A percentile compares a stretch with the other conserved stretches of the same genome.
phyloP scores from a whole-genome alignment of 2,797 vertebrate species.

The Sebastes cheni region DNA sequence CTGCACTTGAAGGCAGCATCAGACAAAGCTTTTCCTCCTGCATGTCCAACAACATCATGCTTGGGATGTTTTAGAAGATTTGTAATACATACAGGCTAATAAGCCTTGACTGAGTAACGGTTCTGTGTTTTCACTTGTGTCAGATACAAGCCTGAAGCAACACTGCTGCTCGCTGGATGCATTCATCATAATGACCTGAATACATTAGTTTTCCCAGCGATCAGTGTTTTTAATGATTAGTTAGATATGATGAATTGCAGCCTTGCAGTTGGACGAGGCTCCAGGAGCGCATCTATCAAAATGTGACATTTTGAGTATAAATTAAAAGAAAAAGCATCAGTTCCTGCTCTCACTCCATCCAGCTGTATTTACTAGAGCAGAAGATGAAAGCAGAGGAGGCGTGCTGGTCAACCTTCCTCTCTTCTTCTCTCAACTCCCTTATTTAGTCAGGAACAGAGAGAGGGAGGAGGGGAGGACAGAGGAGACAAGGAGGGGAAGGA shows the following conservation, averaged over 20 bases:
- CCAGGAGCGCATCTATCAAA: slow-evolving; percentile 42
- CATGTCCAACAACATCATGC: background rate
- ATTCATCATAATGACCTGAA: slow-evolving; percentile 48
- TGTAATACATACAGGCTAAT: too few species aligned
- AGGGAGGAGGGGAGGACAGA: background rate
- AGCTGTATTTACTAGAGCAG: slow-evolving; percentile 44
- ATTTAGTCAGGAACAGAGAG: slow-evolving; percentile 77
- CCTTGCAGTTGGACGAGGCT: slow-evolving; percentile 30
- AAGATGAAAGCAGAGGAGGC: slow-evolving; percentile 11
- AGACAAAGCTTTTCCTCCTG: background rate
- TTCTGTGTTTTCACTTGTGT: slow-evolving; percentile 4
- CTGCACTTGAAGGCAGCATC: slow-evolving; percentile 17
- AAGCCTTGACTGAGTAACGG: background rate
- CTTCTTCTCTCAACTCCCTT: slow-evolving; percentile 64
- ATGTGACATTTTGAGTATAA: slow-evolving; percentile 32
- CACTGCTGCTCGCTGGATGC: background rate
- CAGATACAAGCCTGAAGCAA: background rate
- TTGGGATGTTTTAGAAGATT: too few species aligned
- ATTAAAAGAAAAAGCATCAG: slow-evolving; percentile 63
- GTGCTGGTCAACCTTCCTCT: slow-evolving; percentile 37
- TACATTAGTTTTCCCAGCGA: background rate
- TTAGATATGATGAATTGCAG: slow-evolving; percentile 48
- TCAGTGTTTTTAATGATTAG: slow-evolving; percentile 48
- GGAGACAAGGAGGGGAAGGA: background rate
- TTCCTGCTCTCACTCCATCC: slow-evolving; percentile 30